These are phyloP conservation scores for Clostera curtula DNA, from an alignment of 2,888 invertebrate genomes.

Conservation along the genomic window DNA sequence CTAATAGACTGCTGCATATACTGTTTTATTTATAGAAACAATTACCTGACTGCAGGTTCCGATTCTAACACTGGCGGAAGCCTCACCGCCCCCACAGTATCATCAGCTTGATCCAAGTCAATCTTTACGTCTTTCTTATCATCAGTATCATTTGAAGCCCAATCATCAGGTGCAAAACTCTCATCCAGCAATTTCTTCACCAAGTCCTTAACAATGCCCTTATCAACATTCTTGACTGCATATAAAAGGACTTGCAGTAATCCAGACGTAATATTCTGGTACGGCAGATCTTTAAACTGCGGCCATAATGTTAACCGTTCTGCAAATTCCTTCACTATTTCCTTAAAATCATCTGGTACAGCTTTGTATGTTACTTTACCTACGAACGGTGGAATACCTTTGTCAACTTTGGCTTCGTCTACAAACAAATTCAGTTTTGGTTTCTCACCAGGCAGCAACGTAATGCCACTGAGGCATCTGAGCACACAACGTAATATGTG, in stretches of 20 bases:
- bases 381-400: slow-evolving; percentile 51
- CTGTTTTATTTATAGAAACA: no score
- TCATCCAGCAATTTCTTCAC: slow-evolving; percentile 78
- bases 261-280: slow-evolving; percentile 81
- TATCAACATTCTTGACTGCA: slow-evolving; percentile 76
- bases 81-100: slow-evolving; percentile 10
- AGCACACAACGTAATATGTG: slow-evolving; percentile 83
- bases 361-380: slow-evolving; percentile 57
- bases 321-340: slow-evolving; percentile 78
- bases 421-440: slow-evolving; percentile 54
- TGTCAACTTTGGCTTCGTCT: slow-evolving; percentile 34
- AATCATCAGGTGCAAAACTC: slow-evolving; percentile 72
- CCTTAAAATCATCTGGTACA: slow-evolving; percentile 76
- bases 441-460: slow-evolving; percentile 64
- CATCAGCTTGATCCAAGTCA: slow-evolving; percentile 15
- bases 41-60: slow-evolving; percentile 77
- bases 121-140: slow-evolving; percentile 25
- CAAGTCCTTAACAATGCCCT: slow-evolving; percentile 65
- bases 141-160: slow-evolving; percentile 32
- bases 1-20: no score
- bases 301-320: slow-evolving; percentile 82
- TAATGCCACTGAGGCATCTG: slow-evolving; percentile 81
- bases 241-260: slow-evolving; percentile 79
- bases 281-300: slow-evolving; percentile 83
- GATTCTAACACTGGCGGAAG: slow-evolving; percentile 79